Evolutionary conservation across 2,888 invertebrate species (phyloP), one percentile per base, ranked within the genome.

Genomic region (Drosophila trichaetosa): DNA sequence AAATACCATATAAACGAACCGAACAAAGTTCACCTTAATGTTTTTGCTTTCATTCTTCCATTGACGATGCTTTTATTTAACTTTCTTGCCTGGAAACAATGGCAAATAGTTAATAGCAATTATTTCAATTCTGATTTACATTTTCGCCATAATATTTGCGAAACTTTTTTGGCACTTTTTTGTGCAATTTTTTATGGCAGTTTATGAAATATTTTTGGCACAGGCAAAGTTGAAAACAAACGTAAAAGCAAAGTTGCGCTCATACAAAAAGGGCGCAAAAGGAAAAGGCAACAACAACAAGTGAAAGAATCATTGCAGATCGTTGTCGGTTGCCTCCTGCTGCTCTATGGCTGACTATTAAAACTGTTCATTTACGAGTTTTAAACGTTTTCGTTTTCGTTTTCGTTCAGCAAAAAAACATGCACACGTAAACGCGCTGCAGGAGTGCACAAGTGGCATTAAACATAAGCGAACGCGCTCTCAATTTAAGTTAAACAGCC

Each of bases 401-500:
- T n/a, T n/a, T n/a, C n/a, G 24, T 16, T 42, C 53, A 53, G 24
- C 60, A 33, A 65, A 65, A 42, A 62, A 42, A 59, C 16, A 27
- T 27, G 34, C 46, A 38, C 48, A 42, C 38, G 27, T 27, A n/a
- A 29, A n/a, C n/a, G n/a, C 16, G 29, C 29, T 27, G 38, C 38
- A 29, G n/a, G n/a, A 56, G 38, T 24, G 46, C 54, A 73, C 69
- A 59, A 71, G 71, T 70, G 76, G 76, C 68, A 70, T 80, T 79
- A 69, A 74, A 79, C 69, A 71, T 76, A 60, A 76, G 70, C 71
- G 70, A 72, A 66, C 65, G 74, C 64, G 63, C 69, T 73, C 79
- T 73, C 61, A 69, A 86, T 75, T 82, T 86, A 80, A 73, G 82
- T 79, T 79, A 84, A 80, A 76, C 82, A 77, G 83, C 75, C 83